These are phyloP conservation scores for Adelphocoris suturalis DNA, from an alignment of 2,888 invertebrate genomes.

Conservation along the genomic window DNA sequence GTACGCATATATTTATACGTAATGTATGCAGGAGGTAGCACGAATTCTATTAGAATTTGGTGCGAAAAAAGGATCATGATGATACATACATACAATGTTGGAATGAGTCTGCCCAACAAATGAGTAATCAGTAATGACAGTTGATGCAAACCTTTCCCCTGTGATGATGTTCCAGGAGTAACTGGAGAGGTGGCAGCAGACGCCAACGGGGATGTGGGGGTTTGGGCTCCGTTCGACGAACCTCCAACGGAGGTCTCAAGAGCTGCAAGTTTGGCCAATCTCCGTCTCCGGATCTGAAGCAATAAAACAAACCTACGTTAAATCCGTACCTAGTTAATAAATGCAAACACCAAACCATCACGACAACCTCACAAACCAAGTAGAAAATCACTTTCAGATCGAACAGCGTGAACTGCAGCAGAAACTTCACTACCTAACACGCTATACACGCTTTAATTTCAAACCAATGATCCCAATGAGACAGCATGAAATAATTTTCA, in stretches of 20 bases:
- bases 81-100: too few relatives aligned
- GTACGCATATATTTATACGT: too few relatives aligned
- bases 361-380: background rate
- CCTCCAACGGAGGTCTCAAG: conserved; percentile 78
- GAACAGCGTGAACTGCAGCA: background rate
- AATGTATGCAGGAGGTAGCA: too few relatives aligned
- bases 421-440: background rate
- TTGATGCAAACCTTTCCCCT: conserved; percentile 71
- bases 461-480: conserved; percentile 1
- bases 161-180: conserved; percentile 79
- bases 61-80: too few relatives aligned
- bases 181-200: conserved; percentile 78
- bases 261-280: conserved; percentile 86
- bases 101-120: too few relatives aligned
- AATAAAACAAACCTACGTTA: background rate
- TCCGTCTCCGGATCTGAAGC: conserved; percentile 86
- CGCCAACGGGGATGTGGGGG: conserved; percentile 79
- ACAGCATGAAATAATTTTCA: conserved; percentile 11
- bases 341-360: background rate
- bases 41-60: too few relatives aligned
- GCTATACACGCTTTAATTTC: too few relatives aligned
- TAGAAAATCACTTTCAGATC: background rate
- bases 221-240: conserved; percentile 74
- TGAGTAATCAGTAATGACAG: too few relatives aligned
- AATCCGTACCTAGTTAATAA: background rate